Evolutionary conservation across 2,797 vertebrate species (phyloP).

Genomic region (Xyrichtys novacula): DNA sequence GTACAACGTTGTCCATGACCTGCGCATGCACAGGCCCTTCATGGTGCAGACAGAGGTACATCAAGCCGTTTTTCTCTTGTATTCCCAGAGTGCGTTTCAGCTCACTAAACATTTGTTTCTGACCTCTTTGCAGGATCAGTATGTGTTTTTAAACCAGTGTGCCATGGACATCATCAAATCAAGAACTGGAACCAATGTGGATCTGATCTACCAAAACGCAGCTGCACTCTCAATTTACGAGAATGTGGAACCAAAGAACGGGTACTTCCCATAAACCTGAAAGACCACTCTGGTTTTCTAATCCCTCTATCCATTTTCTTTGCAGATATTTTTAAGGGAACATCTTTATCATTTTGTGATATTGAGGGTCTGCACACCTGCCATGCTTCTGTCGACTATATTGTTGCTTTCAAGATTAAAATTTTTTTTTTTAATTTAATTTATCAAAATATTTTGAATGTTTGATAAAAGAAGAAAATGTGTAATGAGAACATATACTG

Average conservation of each 20-base stretch:
- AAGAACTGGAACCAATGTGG: slow-evolving; percentile 89
- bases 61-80: background rate
- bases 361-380: slow-evolving; percentile 57
- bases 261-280: slow-evolving; percentile 33
- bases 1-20: slow-evolving; percentile 90
- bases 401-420: slow-evolving; percentile 28
- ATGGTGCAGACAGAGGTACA: slow-evolving; percentile 98
- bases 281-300: background rate
- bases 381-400: slow-evolving; percentile 19
- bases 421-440: slow-evolving; percentile 59
- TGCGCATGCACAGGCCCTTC: slow-evolving; percentile 93
- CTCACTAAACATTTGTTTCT: slow-evolving; percentile 9
- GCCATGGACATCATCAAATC: slow-evolving; percentile 94
- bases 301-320: background rate
- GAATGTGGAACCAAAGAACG: slow-evolving; percentile 81
- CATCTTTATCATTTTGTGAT: slow-evolving; percentile 17
- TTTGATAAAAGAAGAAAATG: slow-evolving; percentile 21
- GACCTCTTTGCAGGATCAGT: slow-evolving; percentile 89
- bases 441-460: slow-evolving; percentile 45
- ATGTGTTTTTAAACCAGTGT: slow-evolving; percentile 95
- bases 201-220: slow-evolving; percentile 94
- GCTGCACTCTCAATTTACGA: slow-evolving; percentile 91
- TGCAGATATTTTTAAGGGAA: slow-evolving; percentile 43
- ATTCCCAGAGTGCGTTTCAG: background rate
- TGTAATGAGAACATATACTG: slow-evolving; percentile 7